phyloP scores from a whole-genome alignment of 2,797 vertebrate genomes.

The Delichon dasypus region DNA sequence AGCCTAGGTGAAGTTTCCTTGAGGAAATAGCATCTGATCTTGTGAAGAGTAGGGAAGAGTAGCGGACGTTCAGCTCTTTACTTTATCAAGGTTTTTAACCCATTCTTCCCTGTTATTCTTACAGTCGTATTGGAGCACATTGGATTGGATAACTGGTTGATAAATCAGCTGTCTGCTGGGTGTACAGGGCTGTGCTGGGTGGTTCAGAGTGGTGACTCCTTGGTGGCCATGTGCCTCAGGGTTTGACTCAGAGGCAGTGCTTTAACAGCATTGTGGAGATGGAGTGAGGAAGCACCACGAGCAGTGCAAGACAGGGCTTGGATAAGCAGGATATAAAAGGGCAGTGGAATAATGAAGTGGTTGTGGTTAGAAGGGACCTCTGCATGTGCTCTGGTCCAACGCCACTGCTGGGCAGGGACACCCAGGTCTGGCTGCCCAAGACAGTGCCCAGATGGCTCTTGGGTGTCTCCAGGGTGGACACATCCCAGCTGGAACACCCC shows the following conservation, averaged over 20 bases:
- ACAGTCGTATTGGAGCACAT: background rate
- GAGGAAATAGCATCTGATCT: background rate
- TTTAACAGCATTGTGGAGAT: accelerated
- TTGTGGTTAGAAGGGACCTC: background rate
- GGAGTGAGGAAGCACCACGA: background rate
- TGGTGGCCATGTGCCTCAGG: accelerated
- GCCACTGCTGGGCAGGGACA: background rate
- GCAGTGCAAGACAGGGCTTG: background rate
- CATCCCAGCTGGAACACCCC: background rate
- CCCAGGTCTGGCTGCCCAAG: background rate
- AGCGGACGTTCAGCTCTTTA: background rate
- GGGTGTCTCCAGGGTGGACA: background rate
- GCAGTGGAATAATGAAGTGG: background rate
- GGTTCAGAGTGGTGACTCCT: background rate
- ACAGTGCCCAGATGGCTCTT: background rate
- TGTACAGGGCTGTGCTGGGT: background rate
- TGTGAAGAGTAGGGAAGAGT: background rate
- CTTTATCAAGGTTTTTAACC: background rate
- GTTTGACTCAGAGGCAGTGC: background rate
- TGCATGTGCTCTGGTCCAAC: background rate
- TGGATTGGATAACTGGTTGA: background rate
- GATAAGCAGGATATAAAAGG: background rate
- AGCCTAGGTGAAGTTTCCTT: background rate
- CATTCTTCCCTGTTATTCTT: accelerated
- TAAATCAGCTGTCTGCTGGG: background rate